Evolutionary conservation across 2,888 invertebrate species (phyloP).

Genomic region (Sicus ferrugineus): DNA sequence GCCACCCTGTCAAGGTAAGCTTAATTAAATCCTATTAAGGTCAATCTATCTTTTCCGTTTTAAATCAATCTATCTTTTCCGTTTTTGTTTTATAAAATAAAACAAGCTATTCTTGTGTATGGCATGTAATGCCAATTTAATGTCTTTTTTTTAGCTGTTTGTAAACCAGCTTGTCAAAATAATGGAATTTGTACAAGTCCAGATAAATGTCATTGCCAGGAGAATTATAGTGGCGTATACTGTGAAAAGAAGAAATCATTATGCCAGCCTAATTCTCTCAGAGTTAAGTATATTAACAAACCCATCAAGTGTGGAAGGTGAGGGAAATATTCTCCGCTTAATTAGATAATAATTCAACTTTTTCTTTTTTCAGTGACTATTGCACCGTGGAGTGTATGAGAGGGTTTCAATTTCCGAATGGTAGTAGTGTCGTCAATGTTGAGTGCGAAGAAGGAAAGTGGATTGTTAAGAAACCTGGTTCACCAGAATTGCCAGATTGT

Average conservation of each 20-base stretch:
- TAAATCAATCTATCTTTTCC: no score
- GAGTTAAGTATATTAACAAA: neutral
- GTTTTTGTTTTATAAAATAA: no score
- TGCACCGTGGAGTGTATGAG: conserved; percentile 74
- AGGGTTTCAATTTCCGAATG: conserved; percentile 77
- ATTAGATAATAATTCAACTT: no score
- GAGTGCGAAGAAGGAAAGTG: conserved; percentile 76
- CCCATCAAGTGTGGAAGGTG: neutral
- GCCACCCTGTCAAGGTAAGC: conserved; percentile 73
- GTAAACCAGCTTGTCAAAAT: conserved; percentile 79
- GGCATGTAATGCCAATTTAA: no score
- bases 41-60: no score
- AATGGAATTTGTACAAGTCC: conserved; percentile 81
- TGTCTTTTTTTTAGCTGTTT: conserved; percentile 69
- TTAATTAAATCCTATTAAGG: no score
- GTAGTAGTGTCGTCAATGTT: conserved; percentile 73
- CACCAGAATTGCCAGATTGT: conserved; percentile 75
- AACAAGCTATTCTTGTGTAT: no score
- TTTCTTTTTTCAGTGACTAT: conserved; percentile 44
- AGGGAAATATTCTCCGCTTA: no score
- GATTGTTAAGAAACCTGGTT: conserved; percentile 72
- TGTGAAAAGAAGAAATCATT: conserved; percentile 74
- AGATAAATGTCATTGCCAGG: conserved; percentile 78
- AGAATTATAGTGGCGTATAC: conserved; percentile 74
- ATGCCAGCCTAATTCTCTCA: neutral